Evolutionary conservation across 2,797 vertebrate genomes (phyloP), one percentile per base, ranked within the genome.

Genomic region (Serranus cabrilla): DNA sequence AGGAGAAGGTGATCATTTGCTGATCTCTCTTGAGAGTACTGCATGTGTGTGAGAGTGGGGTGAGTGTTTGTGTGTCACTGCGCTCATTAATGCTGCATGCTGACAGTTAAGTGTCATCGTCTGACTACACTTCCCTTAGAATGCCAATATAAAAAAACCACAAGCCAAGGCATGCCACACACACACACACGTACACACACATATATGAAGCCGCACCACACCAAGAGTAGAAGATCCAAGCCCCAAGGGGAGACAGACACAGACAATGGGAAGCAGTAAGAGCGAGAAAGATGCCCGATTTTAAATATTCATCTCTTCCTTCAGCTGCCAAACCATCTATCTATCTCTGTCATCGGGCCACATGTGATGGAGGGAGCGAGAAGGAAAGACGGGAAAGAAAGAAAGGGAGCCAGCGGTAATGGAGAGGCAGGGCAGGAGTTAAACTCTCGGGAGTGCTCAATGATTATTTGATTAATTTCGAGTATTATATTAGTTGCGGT

Each of bases 81-180:
- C 72, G 54, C 90, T 93, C 88, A 93, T 93, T 93, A 93, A 91
- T 87, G 88, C 88, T 87, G 85, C 84, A 89, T 87, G 85, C 85
- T 91, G 92, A 92, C 91, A 93, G 91, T 85, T 70, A 89, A 89
- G 91, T 91, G 91, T 92, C 91, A 91, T 80, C 76, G 42, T 83
- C 82, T 89, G 75, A 91, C 88, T 86, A 79, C 82, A 77, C 89
- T 91, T 67, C 81, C 91, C 80, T 91, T 82, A 69, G 73, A 90
- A 88, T 88, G 87, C 66, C 89, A 86, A 87, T 88, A 87, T 77
- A 70, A 34, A 70, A n/a, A 88, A 89, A 82, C 89, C 87, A 87
- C 87, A 80, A 87, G 83, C 62, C 81, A 86, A 78, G 83, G 72
- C 58, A 68, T 78, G 71, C 50, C 59, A 45, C 68, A 57, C 65